These are phyloP conservation scores for Halocynthia roretzi DNA, from an alignment of 23 tunicate species.

Conservation along the genomic window DNA sequence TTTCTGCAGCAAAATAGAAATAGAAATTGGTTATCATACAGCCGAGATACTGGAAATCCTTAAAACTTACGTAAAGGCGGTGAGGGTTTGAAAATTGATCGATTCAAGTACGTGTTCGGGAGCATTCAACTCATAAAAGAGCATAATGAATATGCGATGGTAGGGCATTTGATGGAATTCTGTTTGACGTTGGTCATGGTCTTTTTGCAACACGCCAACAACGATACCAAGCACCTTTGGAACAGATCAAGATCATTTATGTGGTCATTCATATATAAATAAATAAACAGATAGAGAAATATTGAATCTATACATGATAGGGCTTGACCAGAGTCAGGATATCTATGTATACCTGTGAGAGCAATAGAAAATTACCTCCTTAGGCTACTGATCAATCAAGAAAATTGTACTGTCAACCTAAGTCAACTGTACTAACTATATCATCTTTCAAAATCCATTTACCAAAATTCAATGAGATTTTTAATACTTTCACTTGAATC, in stretches of 20 bases:
- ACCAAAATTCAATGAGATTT: too few species aligned
- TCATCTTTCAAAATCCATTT: too few species aligned
- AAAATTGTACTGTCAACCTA: too few species aligned
- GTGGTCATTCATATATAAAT: too few species aligned
- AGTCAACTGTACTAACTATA: too few species aligned
- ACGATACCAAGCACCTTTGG: constrained; percentile 90
- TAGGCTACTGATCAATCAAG: too few species aligned
- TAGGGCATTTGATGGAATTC: constrained; percentile 99
- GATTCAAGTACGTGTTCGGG: constrained; percentile 92
- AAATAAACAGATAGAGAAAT: too few species aligned
- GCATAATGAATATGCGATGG: constrained; percentile 97
- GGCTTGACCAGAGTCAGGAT: too few species aligned
- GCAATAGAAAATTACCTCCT: too few species aligned
- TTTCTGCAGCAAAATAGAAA: constrained; percentile 38
- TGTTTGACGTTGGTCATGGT: constrained; percentile 71
- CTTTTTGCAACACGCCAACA: constrained; percentile 90
- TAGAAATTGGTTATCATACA: neutral
- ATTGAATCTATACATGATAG: too few species aligned
- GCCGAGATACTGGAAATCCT: neutral
- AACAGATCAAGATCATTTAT: neutral
- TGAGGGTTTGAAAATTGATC: constrained; percentile 90
- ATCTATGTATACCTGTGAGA: too few species aligned
- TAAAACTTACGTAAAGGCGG: constrained; percentile 83
- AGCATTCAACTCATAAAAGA: constrained; percentile 92
- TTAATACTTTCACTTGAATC: too few species aligned